Evolutionary conservation across 2,888 invertebrate species (phyloP).

Genomic region (Cerastis rubricosa): DNA sequence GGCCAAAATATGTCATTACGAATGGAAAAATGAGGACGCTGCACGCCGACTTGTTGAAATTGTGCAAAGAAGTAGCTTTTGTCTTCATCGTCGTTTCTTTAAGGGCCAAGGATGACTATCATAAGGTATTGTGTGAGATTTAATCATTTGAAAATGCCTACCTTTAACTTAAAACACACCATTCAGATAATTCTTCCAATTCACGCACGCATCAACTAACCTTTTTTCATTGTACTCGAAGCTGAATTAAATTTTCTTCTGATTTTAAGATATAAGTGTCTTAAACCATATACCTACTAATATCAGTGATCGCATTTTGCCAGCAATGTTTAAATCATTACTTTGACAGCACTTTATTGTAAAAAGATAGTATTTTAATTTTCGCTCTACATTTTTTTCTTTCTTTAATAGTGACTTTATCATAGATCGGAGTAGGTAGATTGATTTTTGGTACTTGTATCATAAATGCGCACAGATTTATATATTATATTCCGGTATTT

Average conservation of each 20-base stretch:
- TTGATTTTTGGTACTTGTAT: too few relatives aligned
- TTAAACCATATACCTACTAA: not conserved
- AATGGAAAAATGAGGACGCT: constrained; percentile 74
- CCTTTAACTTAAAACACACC: not conserved
- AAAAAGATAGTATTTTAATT: too few relatives aligned
- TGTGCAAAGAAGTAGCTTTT: constrained; percentile 81
- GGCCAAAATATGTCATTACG: constrained; percentile 70
- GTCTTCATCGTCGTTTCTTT: constrained; percentile 92
- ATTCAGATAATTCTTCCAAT: not conserved
- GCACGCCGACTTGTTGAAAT: constrained; percentile 68
- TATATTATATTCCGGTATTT: too few relatives aligned
- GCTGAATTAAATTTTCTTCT: not conserved
- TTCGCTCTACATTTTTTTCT: too few relatives aligned
- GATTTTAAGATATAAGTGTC: not conserved
- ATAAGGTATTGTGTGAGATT: constrained; percentile 76
- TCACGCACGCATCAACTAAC: not conserved
- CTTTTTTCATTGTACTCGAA: not conserved
- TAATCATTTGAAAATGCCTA: not conserved
- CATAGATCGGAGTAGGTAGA: too few relatives aligned
- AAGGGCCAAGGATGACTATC: constrained; percentile 84
- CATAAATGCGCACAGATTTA: too few relatives aligned
- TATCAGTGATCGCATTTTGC: too few relatives aligned
- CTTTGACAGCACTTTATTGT: too few relatives aligned
- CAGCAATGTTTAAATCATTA: too few relatives aligned
- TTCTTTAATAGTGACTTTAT: too few relatives aligned